These are phyloP conservation scores for Plecturocebus donacophilus DNA, from an alignment of 2,113 vertebrate species.

Conservation along the genomic window DNA sequence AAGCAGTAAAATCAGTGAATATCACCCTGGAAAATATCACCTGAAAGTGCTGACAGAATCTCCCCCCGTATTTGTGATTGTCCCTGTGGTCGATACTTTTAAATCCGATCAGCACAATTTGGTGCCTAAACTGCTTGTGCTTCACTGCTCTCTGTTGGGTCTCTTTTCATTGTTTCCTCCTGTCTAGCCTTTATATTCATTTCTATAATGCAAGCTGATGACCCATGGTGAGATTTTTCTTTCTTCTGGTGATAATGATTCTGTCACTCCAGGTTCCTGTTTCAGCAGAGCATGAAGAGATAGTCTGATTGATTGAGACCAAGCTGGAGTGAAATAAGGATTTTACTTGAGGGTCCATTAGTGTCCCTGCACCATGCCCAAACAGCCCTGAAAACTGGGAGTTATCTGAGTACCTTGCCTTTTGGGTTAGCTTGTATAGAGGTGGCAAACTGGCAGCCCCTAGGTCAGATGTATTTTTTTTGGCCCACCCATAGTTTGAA, in stretches of 20 bases:
- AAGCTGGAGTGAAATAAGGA: neutral
- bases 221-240: neutral
- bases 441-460: neutral
- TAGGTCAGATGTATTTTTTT: slow-evolving; percentile 26
- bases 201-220: slow-evolving; percentile 45
- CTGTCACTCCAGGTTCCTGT: slow-evolving; percentile 41
- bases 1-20: neutral
- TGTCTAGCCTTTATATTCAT: neutral
- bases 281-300: slow-evolving; percentile 20
- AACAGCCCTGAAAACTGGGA: neutral
- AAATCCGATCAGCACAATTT: neutral
- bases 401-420: neutral
- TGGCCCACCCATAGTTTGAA: neutral
- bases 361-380: neutral
- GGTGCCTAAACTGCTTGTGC: neutral
- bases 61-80: neutral
- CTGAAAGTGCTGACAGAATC: neutral
- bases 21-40: neutral
- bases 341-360: neutral
- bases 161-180: neutral
- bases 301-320: slow-evolving; percentile 25
- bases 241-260: slow-evolving; percentile 46
- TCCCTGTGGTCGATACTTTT: neutral
- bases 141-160: neutral
- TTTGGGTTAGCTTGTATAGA: neutral